Base-by-base conservation (phyloP, 2,888 invertebrate species). In the Penaeus monodon region DNA sequence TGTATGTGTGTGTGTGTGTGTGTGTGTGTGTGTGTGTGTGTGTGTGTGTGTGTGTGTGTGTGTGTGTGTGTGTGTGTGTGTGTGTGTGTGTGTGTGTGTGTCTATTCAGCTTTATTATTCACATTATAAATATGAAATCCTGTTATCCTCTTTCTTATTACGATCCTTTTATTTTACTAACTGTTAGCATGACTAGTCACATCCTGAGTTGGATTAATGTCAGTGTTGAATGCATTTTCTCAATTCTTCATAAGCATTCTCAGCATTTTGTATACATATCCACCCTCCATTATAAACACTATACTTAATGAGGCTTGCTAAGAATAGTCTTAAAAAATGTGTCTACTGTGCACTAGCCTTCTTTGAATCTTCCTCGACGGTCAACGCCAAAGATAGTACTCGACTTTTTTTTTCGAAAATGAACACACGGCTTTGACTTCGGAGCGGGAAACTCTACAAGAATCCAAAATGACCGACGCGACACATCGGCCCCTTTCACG, bases 301-400 rank as follows among this genome's bases (percentile, higher is more conserved):
- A 57, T 57, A 57, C 57, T 57, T 57, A 57, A 57, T 57, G 57
- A 57, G 57, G 57, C 57, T 57, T 17, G 57, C 57, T 57, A 57
- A 57, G 57, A 57, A 57, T 57, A 57, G 57, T 57, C 57, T 65
- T 65, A 81, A 38, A 77, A 77, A 77, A 57, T 49, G 57, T 24
- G 63, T 77, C 73, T 29, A 77, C 27, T 14, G 12, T 77, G 77
- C 77, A 57, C 77, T 77, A 77, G 77, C 77, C 57, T 77, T 77
- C 63, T 49, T 57, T 77, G 14, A 27, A 12, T 44, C 29, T 65
- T 44, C 38, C 27, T 22, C 38, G 38, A 64, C 65, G 24, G 29
- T 65, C 38, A 80, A 80, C 33, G 65, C 65, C 29, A 38, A 81
- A 24, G 10, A 68, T 27, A 65, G 14, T 14, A 57, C 17, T 57